phyloP scores from a whole-genome alignment of 2,113 vertebrate genomes.

The Perca schrenkii region DNA sequence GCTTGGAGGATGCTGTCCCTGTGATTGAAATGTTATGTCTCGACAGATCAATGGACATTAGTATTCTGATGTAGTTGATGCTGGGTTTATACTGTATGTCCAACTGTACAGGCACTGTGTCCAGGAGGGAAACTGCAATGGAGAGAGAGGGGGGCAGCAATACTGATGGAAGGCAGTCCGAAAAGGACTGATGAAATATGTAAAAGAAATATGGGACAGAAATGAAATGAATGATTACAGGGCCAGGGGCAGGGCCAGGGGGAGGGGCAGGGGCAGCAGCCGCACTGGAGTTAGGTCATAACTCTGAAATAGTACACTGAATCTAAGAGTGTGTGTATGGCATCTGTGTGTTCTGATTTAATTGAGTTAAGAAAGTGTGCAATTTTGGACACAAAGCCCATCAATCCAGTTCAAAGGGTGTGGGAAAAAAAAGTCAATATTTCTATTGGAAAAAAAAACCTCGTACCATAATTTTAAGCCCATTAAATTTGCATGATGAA shows the following conservation, averaged over 20 bases:
- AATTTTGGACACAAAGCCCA: not conserved
- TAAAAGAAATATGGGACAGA: not conserved
- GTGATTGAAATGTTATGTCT: slow-evolving; percentile 66
- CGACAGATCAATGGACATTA: slow-evolving; percentile 68
- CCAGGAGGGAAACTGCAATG: slow-evolving; percentile 9
- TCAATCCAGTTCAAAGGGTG: not conserved
- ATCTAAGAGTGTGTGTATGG: not conserved
- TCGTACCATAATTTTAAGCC: not conserved
- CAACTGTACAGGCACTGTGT: slow-evolving; percentile 16
- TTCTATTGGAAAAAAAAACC: not conserved
- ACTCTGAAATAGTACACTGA: not conserved
- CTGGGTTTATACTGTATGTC: slow-evolving; percentile 15
- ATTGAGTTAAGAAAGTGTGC: not conserved
- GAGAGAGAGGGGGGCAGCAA: not conserved
- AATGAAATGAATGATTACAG: slow-evolving; percentile 8
- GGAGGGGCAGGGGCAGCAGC: too few relatives aligned
- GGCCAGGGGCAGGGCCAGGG: too few relatives aligned
- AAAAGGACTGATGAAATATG: not conserved
- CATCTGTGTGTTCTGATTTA: not conserved
- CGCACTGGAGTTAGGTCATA: too few relatives aligned
- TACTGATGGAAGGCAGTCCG: not conserved
- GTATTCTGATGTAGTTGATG: slow-evolving; percentile 48
- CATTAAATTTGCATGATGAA: slow-evolving; percentile 45
- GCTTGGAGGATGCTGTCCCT: slow-evolving; percentile 49
- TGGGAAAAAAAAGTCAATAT: not conserved